These are phyloP conservation scores for Leucophenga montana DNA, from an alignment of 2,888 invertebrate genomes.

Conservation along the genomic window DNA sequence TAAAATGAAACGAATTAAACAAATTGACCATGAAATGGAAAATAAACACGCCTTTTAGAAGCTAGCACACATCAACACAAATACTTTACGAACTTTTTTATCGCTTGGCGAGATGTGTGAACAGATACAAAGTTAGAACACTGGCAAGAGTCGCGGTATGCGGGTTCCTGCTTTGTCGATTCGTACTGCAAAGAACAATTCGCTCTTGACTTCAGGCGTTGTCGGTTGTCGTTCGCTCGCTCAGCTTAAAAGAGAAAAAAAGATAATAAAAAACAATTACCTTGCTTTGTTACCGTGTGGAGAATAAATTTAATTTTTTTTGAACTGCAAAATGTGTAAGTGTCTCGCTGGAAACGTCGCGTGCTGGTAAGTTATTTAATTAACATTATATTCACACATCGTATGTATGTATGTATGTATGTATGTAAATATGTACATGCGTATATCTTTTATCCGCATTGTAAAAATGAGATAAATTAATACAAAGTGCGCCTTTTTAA, in stretches of 20 bases:
- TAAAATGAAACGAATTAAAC: not conserved
- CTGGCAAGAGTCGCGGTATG: not conserved
- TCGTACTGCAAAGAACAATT: not conserved
- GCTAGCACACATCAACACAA: too few relatives aligned
- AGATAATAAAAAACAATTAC: too few relatives aligned
- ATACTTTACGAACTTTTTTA: too few relatives aligned
- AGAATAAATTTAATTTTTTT: too few relatives aligned
- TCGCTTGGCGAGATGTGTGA: not conserved
- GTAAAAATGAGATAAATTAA: not conserved
- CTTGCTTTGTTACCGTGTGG: too few relatives aligned
- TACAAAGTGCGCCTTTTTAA: too few relatives aligned
- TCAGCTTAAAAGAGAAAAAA: too few relatives aligned
- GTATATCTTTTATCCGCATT: not conserved
- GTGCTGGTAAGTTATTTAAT: conserved; percentile 60
- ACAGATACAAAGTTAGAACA: not conserved
- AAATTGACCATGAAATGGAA: not conserved
- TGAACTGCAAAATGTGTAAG: conserved; percentile 59
- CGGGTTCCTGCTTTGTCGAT: not conserved
- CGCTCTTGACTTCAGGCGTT: conserved; percentile 3
- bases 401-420: not conserved
- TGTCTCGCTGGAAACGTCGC: conserved; percentile 65
- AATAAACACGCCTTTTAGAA: too few relatives aligned
- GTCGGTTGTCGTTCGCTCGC: not conserved
- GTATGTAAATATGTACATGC: not conserved
- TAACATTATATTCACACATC: conserved; percentile 9